Conservation (phyloP, 2,888 invertebrate species). For the Digitonthophagus gazella region DNA sequence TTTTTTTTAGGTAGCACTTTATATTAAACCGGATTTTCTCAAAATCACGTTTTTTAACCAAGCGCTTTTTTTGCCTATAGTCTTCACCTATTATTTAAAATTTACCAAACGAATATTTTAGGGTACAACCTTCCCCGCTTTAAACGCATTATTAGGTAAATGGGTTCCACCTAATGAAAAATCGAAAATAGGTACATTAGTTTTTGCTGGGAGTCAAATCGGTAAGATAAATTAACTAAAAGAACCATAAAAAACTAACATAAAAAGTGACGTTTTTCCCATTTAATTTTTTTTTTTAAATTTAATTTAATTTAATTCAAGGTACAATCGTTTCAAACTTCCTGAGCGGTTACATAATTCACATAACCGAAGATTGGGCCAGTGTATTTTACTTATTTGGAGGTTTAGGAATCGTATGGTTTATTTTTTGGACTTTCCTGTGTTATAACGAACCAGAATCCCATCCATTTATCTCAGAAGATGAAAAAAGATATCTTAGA, state of each 20-base stretch:
- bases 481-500: slow-evolving; percentile 66
- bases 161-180: slow-evolving; percentile 80
- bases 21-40: too few species aligned
- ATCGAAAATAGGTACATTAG: slow-evolving; percentile 73
- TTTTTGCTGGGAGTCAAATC: slow-evolving; percentile 76
- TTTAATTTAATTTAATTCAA: too few species aligned
- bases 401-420: slow-evolving; percentile 70
- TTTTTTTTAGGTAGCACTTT: too few species aligned
- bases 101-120: slow-evolving; percentile 39
- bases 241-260: too few species aligned
- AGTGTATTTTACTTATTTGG: slow-evolving; percentile 82
- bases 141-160: slow-evolving; percentile 75
- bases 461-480: slow-evolving; percentile 72
- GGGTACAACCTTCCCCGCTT: slow-evolving; percentile 81
- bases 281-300: not conserved
- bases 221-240: slow-evolving; percentile 43
- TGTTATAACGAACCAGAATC: slow-evolving; percentile 61
- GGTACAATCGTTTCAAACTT: slow-evolving; percentile 62
- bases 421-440: slow-evolving; percentile 50
- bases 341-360: slow-evolving; percentile 67
- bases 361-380: slow-evolving; percentile 66
- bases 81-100: too few species aligned
- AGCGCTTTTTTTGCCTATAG: too few species aligned
- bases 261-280: not conserved
- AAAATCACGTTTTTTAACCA: too few species aligned